A percentile compares a stretch with the other conserved stretches of the same genome.
Conservation (phyloP, 2,797 vertebrate species). For the Danio kyathit region DNA sequence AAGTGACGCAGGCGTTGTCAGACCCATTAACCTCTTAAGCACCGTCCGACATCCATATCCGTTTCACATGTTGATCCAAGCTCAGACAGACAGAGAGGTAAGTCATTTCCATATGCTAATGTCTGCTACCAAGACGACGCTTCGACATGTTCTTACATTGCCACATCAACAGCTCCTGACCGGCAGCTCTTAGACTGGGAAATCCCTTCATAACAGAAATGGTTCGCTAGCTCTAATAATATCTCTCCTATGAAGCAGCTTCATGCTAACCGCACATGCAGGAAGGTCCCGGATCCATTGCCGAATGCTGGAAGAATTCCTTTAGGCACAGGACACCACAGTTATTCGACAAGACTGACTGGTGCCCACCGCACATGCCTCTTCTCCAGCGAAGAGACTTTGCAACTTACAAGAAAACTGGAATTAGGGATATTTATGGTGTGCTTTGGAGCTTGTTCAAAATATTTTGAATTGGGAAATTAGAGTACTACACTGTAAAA, state of each 20-base stretch:
- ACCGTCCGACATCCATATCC: background rate
- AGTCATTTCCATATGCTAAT: conserved; percentile 54
- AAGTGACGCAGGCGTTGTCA: background rate
- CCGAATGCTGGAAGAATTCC: conserved; percentile 25
- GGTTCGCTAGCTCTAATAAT: conserved; percentile 64
- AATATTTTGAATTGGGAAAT: conserved; percentile 6
- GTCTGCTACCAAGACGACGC: background rate
- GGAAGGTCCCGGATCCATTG: conserved; percentile 57
- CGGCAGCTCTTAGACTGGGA: conserved; percentile 61
- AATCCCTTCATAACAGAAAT: conserved; percentile 68
- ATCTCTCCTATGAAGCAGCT: conserved; percentile 53
- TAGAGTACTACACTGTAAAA: background rate
- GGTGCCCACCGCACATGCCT: conserved; percentile 18
- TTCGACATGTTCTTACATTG: conserved; percentile 46
- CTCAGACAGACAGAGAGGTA: too few species aligned
- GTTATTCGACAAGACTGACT: conserved; percentile 47
- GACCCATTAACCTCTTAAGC: conserved; percentile 5
- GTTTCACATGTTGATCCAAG: conserved; percentile 8
- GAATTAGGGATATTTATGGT: conserved; percentile 17
- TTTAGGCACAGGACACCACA: conserved; percentile 37
- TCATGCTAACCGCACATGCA: conserved; percentile 56
- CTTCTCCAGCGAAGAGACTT: conserved; percentile 28
- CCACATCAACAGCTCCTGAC: conserved; percentile 65
- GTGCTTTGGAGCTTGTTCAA: background rate
- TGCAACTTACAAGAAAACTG: conserved; percentile 20